These are phyloP conservation scores for Thaumatotibia leucotreta DNA, from an alignment of 1,140 invertebrate genomes.

Conservation along the genomic window DNA sequence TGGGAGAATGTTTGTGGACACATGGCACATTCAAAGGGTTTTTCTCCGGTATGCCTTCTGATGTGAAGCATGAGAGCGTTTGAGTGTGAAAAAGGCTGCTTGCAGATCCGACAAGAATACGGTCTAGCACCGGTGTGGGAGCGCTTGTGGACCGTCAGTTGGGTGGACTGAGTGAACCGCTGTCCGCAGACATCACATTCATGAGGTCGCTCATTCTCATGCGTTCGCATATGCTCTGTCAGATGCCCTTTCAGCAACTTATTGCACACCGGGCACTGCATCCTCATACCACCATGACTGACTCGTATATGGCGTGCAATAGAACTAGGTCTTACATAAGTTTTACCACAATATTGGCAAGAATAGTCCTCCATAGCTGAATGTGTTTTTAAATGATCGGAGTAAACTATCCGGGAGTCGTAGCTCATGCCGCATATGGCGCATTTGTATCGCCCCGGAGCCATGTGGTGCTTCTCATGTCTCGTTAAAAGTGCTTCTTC, in stretches of 20 bases:
- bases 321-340: conserved; percentile 84
- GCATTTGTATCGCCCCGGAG: conserved; percentile 85
- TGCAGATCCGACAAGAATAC: conserved; percentile 87
- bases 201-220: conserved; percentile 91
- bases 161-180: conserved; percentile 94
- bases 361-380: conserved; percentile 92
- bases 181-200: conserved; percentile 96
- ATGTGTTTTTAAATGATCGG: conserved; percentile 87
- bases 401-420: conserved; percentile 86
- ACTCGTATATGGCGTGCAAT: conserved; percentile 91
- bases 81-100: conserved; percentile 89
- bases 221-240: conserved; percentile 90
- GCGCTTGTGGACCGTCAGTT: conserved; percentile 94
- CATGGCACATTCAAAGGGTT: conserved; percentile 86
- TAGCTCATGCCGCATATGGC: conserved; percentile 87
- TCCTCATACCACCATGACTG: conserved; percentile 86
- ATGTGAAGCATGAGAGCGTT: conserved; percentile 89
- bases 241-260: conserved; percentile 92
- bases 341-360: conserved; percentile 91
- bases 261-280: conserved; percentile 92
- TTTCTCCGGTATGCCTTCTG: conserved; percentile 83
- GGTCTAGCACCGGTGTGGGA: conserved; percentile 92
- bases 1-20: conserved; percentile 86
- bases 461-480: conserved; percentile 92
- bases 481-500: conserved; percentile 88